phyloP scores from a whole-genome alignment of 2,888 invertebrate species.

The Drosophila nr. perissopoda region DNA sequence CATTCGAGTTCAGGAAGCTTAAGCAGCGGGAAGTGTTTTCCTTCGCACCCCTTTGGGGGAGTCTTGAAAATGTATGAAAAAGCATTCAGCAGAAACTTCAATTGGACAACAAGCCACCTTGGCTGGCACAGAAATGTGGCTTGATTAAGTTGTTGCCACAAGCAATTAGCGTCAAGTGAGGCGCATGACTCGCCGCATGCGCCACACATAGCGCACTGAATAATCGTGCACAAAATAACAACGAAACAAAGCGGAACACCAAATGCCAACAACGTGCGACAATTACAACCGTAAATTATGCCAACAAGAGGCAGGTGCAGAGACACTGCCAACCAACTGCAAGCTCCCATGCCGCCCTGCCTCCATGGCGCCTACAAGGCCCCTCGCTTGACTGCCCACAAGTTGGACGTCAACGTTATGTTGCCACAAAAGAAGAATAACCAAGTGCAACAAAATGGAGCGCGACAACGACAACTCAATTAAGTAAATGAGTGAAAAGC shows the following conservation, averaged over 20 bases:
- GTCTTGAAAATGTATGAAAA: slow-evolving; percentile 7
- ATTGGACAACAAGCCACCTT: slow-evolving; percentile 33
- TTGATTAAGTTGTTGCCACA: slow-evolving; percentile 75
- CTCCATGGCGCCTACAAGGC: neutral
- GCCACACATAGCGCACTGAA: slow-evolving; percentile 43
- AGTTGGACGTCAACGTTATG: slow-evolving; percentile 33
- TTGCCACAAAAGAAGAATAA: slow-evolving; percentile 51
- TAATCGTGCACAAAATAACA: slow-evolving; percentile 36
- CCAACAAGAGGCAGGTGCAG: slow-evolving; percentile 56
- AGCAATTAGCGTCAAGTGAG: slow-evolving; percentile 74
- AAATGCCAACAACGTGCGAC: slow-evolving; percentile 65
- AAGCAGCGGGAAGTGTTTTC: slow-evolving; percentile 13
- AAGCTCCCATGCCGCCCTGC: neutral
- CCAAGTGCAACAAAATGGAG: slow-evolving; percentile 60
- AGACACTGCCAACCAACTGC: slow-evolving; percentile 24
- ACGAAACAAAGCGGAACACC: slow-evolving; percentile 46
- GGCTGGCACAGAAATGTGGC: slow-evolving; percentile 61
- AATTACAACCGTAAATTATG: slow-evolving; percentile 77
- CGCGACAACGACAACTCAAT: slow-evolving; percentile 68
- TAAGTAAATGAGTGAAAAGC: slow-evolving; percentile 68
- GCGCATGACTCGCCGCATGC: slow-evolving; percentile 64
- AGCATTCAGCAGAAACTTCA: slow-evolving; percentile 16
- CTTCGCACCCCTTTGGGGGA: neutral
- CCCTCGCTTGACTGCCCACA: slow-evolving; percentile 35
- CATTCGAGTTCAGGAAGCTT: slow-evolving; percentile 3